Conservation (phyloP, 2,113 vertebrate genomes). For the Rhabdomys dilectus region DNA sequence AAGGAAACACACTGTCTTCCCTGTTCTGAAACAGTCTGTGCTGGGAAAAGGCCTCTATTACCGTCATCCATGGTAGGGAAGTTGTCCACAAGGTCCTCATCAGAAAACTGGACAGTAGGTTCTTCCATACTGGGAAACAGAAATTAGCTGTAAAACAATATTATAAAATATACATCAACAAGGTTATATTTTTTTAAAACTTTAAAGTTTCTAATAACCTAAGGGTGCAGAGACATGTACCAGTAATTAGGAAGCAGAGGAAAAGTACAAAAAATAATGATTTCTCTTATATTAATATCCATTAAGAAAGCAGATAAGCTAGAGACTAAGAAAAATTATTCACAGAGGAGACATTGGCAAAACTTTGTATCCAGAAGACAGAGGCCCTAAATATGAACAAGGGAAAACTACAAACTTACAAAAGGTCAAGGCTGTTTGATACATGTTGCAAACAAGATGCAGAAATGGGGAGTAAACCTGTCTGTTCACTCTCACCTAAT, state of each 20-base stretch:
- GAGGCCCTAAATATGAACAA: neutral
- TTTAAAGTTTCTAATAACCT: neutral
- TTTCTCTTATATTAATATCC: neutral
- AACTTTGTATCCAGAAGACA: neutral
- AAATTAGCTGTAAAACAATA: neutral
- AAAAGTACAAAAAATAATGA: neutral
- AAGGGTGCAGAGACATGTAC: neutral
- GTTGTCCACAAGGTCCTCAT: neutral
- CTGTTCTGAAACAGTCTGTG: accelerated
- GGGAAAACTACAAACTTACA: neutral
- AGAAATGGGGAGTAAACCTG: neutral
- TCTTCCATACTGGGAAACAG: conserved; percentile 54
- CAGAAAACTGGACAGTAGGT: accelerated
- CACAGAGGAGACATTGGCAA: neutral
- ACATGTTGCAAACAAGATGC: neutral
- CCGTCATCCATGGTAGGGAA: accelerated
- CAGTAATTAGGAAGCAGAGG: too few species aligned
- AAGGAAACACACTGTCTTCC: accelerated
- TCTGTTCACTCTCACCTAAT: neutral
- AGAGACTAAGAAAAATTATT: neutral
- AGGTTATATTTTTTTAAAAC: neutral
- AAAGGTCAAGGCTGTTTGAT: neutral
- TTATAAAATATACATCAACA: neutral
- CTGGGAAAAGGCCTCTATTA: neutral
- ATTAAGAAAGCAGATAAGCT: neutral